Evolutionary conservation across 2,888 invertebrate species (phyloP), one percentile per base, ranked within the genome.

Genomic region (Alloscopus bannaensis): DNA sequence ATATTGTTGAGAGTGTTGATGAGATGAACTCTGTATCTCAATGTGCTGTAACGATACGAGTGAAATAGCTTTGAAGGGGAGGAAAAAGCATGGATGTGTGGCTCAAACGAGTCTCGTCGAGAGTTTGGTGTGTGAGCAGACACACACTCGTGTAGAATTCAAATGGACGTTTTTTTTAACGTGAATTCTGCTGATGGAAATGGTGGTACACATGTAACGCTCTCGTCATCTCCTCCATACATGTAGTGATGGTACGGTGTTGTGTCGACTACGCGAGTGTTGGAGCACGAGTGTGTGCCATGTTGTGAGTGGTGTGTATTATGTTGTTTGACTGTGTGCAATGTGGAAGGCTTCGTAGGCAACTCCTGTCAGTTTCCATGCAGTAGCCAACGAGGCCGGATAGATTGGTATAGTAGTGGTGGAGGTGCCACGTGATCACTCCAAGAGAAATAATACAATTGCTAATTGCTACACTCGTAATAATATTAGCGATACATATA

Each of bases 351-450:
- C n/a, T n/a, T 40, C 60, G 59, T 66, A 65, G 40, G 65, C 70
- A 71, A 45, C 78, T 78, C 71, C 78, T 78, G 78, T 71, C 78
- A 78, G 78, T 78, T 78, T 78, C 78, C 78, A 78, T 78, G 78
- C 78, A 78, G 78, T 78, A 78, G 78, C 78, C 78, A 78, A 78
- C 78, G 59, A 71, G 78, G 78, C 78, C 78, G 78, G 78, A 78
- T 78, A 65, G 70, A 64, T 24, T 71, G 77, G 77, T 69, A 77
- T 70, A 77, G 78, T 65, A 78, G 78, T 78, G 71, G 78, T 78
- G 65, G 31, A 47, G 64, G 69, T 77, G 69, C 77, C 77, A 77
- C 77, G 77, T 77, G 77, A 77, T 77, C 70, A 70, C n/a, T n/a
- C n/a, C n/a, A 77, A 59, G 59, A 50, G 70, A 65, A 77, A 65